Percentiles rank a stretch among this genome's conserved stretches.
Evolutionary conservation across 2,888 invertebrate species (phyloP).

Genomic region (Colostygia pectinataria): DNA sequence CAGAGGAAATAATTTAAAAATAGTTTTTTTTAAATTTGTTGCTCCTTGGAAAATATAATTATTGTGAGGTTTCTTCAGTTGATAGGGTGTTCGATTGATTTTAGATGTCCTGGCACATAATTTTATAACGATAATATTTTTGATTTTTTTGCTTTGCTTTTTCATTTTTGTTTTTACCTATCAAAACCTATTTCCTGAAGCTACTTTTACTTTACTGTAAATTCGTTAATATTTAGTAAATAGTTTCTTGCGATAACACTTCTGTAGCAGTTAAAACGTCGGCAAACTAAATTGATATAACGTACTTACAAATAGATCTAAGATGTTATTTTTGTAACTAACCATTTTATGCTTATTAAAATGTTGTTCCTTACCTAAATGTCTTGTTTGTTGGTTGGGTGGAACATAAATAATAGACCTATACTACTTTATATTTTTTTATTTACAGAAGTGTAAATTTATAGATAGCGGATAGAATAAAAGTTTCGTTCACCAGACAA

Average conservation of each 20-base stretch:
- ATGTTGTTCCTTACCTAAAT: no score
- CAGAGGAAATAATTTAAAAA: background rate
- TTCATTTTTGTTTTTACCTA: background rate
- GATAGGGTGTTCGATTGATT: slow-evolving; percentile 75
- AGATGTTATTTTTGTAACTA: slow-evolving; percentile 47
- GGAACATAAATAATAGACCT: slow-evolving; percentile 35
- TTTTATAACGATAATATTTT: background rate
- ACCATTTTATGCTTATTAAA: slow-evolving; percentile 45
- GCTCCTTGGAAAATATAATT: background rate
- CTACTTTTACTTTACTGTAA: no score
- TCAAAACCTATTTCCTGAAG: background rate
- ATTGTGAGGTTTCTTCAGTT: slow-evolving; percentile 46
- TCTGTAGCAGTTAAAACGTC: slow-evolving; percentile 3
- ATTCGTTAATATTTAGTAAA: no score
- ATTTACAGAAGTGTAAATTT: slow-evolving; percentile 71
- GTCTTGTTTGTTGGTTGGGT: no score
- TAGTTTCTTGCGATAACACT: slow-evolving; percentile 9
- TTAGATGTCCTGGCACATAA: slow-evolving; percentile 77
- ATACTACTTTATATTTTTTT: slow-evolving; percentile 48
- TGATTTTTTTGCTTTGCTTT: slow-evolving; percentile 13
- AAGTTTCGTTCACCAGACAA: slow-evolving; percentile 46
- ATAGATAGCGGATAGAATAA: slow-evolving; percentile 57
- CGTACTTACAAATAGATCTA: slow-evolving; percentile 43
- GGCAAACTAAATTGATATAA: slow-evolving; percentile 21
- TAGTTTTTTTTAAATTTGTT: background rate